phyloP scores from a whole-genome alignment of 2,113 vertebrate species.

The Balaenoptera acutorostrata region DNA sequence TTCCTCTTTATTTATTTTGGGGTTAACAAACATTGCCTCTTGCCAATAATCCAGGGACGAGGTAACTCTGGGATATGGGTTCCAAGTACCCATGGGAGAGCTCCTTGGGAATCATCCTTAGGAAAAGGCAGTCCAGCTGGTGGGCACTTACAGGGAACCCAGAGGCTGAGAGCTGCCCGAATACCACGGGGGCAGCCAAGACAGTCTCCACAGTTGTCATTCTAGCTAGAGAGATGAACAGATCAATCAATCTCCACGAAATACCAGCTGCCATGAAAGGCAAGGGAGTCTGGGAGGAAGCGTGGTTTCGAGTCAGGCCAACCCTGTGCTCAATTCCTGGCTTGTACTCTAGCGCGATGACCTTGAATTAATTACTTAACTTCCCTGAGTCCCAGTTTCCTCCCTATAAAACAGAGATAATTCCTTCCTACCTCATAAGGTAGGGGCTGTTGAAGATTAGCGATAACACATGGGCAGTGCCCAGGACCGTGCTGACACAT shows the following conservation, averaged over 20 bases:
- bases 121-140: neutral
- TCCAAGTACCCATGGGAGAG: neutral
- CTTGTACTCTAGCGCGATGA: neutral
- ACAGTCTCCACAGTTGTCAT: neutral
- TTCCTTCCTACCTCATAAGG: neutral
- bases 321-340: neutral
- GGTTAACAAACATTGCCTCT: neutral
- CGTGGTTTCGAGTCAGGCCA: neutral
- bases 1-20: neutral
- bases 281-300: neutral
- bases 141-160: neutral
- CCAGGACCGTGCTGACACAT: neutral
- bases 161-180: neutral
- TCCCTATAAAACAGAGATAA: neutral
- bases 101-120: neutral
- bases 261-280: neutral
- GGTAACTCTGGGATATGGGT: neutral
- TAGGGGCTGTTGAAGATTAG: neutral
- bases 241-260: neutral
- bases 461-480: too few species aligned
- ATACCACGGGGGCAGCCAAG: neutral
- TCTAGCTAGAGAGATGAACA: neutral
- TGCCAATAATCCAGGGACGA: conserved; percentile 1
- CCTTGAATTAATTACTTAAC: neutral
- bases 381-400: neutral